Conservation (phyloP, 1,140 invertebrate genomes). For the Littorina saxatilis region DNA sequence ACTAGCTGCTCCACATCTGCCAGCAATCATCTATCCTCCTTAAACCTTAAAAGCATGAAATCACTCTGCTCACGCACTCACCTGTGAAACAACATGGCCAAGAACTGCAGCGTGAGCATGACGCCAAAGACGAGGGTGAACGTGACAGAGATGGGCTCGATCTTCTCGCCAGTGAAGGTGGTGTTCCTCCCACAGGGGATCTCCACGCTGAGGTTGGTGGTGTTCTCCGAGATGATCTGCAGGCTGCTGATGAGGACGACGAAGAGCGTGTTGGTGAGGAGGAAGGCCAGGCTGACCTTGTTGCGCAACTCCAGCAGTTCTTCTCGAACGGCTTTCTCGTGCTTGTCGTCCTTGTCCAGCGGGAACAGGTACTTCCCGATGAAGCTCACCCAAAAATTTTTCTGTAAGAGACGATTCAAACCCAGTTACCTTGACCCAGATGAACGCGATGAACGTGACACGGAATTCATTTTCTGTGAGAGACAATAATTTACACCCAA, state of each 20-base stretch:
- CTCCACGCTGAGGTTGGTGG: conserved; percentile 50
- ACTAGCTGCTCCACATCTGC: no score
- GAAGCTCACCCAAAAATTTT: conserved; percentile 63
- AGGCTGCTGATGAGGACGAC: conserved; percentile 67
- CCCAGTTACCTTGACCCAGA: no score
- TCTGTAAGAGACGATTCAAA: no score
- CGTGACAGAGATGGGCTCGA: conserved; percentile 76
- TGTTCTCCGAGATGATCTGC: conserved; percentile 50
- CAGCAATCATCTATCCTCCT: no score
- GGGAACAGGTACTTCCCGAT: conserved; percentile 67
- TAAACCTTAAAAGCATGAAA: no score
- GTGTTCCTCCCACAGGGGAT: conserved; percentile 42
- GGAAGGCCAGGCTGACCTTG: conserved; percentile 80
- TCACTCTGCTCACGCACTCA: no score
- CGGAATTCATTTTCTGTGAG: no score
- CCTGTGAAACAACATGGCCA: conserved; percentile 72
- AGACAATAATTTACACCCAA: no score
- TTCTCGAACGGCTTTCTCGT: conserved; percentile 77
- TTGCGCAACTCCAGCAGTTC: conserved; percentile 95
- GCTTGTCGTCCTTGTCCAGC: conserved; percentile 54
- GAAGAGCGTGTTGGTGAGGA: conserved; percentile 70
- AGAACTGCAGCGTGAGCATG: conserved; percentile 76
- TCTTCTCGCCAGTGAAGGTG: conserved; percentile 52
- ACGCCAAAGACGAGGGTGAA: conserved; percentile 77
- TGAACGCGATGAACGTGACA: no score